These are phyloP conservation scores for Didymodactylos carnosus DNA, from an alignment of 2,888 invertebrate species.

Conservation along the genomic window DNA sequence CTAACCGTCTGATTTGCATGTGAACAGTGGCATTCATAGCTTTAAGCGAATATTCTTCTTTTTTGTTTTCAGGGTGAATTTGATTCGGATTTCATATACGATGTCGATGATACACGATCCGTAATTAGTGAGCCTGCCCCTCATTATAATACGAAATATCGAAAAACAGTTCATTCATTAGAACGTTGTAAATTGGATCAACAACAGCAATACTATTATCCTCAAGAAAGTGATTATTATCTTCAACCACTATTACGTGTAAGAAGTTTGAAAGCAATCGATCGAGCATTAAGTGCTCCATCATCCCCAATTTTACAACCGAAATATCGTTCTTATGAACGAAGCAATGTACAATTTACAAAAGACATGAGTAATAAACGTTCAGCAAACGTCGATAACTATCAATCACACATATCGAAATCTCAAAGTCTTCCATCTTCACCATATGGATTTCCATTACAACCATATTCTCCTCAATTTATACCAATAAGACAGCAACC, in stretches of 20 bases:
- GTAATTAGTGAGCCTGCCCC: background rate
- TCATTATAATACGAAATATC: background rate
- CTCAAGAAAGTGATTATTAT: background rate
- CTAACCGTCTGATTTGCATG: too few relatives aligned
- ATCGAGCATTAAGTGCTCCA: background rate
- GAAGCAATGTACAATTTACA: background rate
- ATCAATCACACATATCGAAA: background rate
- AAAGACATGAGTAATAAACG: background rate
- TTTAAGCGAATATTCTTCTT: too few relatives aligned
- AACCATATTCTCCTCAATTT: background rate
- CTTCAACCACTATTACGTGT: slow-evolving; percentile 1
- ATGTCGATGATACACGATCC: background rate
- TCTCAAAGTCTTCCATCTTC: background rate
- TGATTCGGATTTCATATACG: background rate
- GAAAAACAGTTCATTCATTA: background rate
- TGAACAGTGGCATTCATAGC: too few relatives aligned
- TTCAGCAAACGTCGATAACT: background rate
- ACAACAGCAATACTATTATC: background rate
- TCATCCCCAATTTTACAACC: background rate
- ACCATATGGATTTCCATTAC: background rate
- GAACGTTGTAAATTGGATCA: background rate
- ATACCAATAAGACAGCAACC: background rate
- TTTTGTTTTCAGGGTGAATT: too few relatives aligned
- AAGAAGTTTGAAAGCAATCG: background rate
- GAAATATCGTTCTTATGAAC: background rate